Evolutionary conservation across 2,888 invertebrate genomes (phyloP), one percentile per base, ranked within the genome.

Genomic region (Ophion ellenae): DNA sequence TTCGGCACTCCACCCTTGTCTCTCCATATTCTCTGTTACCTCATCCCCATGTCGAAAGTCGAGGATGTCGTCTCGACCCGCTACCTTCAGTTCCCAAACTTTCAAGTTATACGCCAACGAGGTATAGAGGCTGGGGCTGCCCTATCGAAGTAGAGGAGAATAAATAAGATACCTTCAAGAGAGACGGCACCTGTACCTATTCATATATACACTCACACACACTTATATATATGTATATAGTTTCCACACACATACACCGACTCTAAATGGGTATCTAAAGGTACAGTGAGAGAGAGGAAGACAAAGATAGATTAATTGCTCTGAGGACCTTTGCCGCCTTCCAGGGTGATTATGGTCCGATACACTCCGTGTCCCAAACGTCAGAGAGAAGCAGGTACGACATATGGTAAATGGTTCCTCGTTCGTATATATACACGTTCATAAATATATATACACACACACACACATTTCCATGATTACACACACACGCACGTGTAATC

Each of bases 291-390:
- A 63, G 63, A 24, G 63, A 63, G 63, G 9, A n/a, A 24, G 63
- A 63, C 10, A 14, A 24, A 75, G 75, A 75, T 32, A 77, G 73
- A 85, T 85, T 85, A 85, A 85, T 85, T 85, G 85, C 78, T 82
- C 81, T 70, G 74, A 59, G 70, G 81, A 82, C 82, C 85, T 85
- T 74, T 82, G 61, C 77, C 78, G 61, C 69, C 81, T 78, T 61
- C 63, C 64, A 45, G 74, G 63, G 40, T 45, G 40, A 32, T 63
- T 77, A 57, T 69, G 59, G n/a, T 32, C 10, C 74, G 40, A 40
- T 40, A 40, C 9, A 40, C 7, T 11, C 40, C 73, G 67, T 61
- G 73, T 77, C 73, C 67, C 66, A 76, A 81, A 84, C 66, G 57
- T 67, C 79, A 57, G 69, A 75, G 81, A 66, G 71, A 36, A 73